These are phyloP conservation scores for Cydia amplana DNA, from an alignment of 1,140 invertebrate species.

Conservation along the genomic window DNA sequence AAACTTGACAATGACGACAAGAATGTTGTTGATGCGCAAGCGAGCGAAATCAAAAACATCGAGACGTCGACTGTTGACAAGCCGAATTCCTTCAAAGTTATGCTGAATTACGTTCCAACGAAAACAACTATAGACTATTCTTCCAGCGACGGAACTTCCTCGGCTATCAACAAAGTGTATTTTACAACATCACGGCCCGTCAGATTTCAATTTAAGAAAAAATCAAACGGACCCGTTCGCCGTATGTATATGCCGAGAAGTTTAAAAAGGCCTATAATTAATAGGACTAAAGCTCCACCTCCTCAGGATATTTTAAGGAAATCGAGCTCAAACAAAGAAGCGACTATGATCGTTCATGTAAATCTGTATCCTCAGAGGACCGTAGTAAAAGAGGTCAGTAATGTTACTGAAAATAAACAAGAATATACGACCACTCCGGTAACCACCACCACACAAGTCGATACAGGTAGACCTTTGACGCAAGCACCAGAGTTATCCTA, in stretches of 20 bases:
- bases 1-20: conserved; percentile 44
- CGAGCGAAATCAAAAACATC: conserved; percentile 34
- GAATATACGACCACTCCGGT: conserved; percentile 15
- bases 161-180: conserved; percentile 54
- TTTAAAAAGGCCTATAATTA: conserved; percentile 36
- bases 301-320: conserved; percentile 22
- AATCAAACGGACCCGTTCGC: conserved; percentile 48
- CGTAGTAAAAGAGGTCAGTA: conserved; percentile 37
- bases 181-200: conserved; percentile 58
- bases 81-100: conserved; percentile 55
- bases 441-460: conserved; percentile 18
- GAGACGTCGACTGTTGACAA: conserved; percentile 39
- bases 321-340: conserved; percentile 29
- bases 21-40: conserved; percentile 35
- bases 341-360: conserved; percentile 55
- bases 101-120: conserved; percentile 55
- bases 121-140: conserved; percentile 35
- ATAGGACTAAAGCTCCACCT: neutral
- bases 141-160: conserved; percentile 33
- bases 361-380: conserved; percentile 51
- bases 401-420: conserved; percentile 30
- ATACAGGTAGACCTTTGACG: conserved; percentile 36
- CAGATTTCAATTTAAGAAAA: conserved; percentile 60
- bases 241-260: conserved; percentile 44
- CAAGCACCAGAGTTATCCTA: conserved; percentile 35